Evolutionary conservation across 2,888 invertebrate genomes (phyloP).

Genomic region (Ennomos erosarius): DNA sequence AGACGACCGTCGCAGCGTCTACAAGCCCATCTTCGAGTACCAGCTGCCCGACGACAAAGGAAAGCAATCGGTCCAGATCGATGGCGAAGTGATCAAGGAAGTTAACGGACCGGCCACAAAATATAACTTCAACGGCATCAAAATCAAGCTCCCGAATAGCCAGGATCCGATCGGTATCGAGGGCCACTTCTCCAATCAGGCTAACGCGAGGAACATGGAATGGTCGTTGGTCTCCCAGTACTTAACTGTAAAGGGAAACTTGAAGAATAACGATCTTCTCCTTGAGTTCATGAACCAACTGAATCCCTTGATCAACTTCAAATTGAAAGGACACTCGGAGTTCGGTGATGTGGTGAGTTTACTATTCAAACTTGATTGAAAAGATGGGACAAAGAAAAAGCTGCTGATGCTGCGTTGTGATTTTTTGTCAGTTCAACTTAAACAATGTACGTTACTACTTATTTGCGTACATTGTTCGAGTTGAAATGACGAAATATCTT

Average conservation of each 20-base stretch:
- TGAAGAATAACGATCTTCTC: constrained; percentile 71
- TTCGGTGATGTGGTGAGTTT: constrained; percentile 66
- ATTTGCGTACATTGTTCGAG: too few species aligned
- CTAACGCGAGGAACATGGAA: constrained; percentile 63
- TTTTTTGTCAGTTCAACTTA: too few species aligned
- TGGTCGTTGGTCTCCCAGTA: constrained; percentile 82
- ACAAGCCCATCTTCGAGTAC: constrained; percentile 89
- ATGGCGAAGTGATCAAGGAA: constrained; percentile 76
- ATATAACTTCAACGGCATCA: constrained; percentile 86
- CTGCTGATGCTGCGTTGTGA: too few species aligned
- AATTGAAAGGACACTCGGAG: constrained; percentile 83
- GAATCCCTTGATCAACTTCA: constrained; percentile 86
- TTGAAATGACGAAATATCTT: too few species aligned
- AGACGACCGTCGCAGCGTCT: constrained; percentile 79
- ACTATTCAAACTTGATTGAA: constrained; percentile 3
- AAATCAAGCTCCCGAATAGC: constrained; percentile 65
- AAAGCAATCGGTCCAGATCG: constrained; percentile 78
- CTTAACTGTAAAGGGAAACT: constrained; percentile 75
- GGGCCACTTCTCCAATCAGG: constrained; percentile 72
- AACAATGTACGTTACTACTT: too few species aligned
- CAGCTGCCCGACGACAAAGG: constrained; percentile 82
- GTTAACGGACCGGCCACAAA: constrained; percentile 70
- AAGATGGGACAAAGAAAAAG: too few species aligned
- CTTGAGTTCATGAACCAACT: constrained; percentile 85
- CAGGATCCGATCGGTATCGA: constrained; percentile 74